Evolutionary conservation across 2,113 vertebrate species (phyloP).

Genomic region (Mastomys coucha): DNA sequence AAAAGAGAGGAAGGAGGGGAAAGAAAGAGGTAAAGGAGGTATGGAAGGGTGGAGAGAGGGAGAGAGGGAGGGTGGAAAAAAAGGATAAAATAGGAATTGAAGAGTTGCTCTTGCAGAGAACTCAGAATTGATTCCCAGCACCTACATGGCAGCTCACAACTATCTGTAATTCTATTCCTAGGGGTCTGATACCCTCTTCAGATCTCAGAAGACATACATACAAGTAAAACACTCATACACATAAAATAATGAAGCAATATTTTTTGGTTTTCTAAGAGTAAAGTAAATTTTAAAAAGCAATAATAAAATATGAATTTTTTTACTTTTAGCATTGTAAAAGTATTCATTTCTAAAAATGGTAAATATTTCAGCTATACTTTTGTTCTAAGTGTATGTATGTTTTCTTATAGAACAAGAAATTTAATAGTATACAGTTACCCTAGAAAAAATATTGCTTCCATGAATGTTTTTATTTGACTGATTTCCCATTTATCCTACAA

Average conservation of each 20-base stretch:
- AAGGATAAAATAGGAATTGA: background rate
- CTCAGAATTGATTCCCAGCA: background rate
- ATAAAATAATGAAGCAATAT: background rate
- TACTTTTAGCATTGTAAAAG: conserved; percentile 32
- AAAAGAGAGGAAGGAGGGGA: background rate
- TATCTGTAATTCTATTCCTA: background rate
- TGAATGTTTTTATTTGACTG: background rate
- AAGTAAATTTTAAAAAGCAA: background rate
- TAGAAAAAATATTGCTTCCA: background rate
- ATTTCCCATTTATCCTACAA: conserved; percentile 7
- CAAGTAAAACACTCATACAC: background rate
- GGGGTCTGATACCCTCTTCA: background rate
- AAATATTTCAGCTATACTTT: conserved; percentile 45
- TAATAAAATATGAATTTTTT: conserved; percentile 35
- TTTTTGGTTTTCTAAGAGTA: background rate
- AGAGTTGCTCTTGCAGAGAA: background rate
- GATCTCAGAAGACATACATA: background rate
- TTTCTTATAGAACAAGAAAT: conserved; percentile 27
- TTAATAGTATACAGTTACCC: background rate
- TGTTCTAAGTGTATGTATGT: conserved; percentile 23
- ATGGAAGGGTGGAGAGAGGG: rapidly evolving
- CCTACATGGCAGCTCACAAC: background rate
- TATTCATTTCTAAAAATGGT: conserved; percentile 44
- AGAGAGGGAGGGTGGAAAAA: too few relatives aligned
- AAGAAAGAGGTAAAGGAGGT: background rate